Evolutionary conservation across 2,113 vertebrate species (phyloP).

Genomic region (Notothenia coriiceps): DNA sequence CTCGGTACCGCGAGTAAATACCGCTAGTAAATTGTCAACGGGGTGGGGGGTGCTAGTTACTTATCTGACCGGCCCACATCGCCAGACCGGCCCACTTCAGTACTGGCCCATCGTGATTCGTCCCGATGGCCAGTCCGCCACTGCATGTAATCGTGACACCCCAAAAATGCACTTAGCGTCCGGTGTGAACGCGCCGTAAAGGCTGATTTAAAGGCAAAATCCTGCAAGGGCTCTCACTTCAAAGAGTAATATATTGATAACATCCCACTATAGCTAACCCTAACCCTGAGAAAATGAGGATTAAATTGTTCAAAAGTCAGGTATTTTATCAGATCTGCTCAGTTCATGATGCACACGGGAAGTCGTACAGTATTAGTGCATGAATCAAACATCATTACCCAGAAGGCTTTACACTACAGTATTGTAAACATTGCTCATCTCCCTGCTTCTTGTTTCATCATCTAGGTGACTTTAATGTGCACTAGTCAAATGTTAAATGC

Average conservation of each 20-base stretch:
- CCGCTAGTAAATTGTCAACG: too few species aligned
- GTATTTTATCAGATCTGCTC: not conserved
- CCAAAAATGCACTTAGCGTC: too few species aligned
- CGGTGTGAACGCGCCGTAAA: too few species aligned
- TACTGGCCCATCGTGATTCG: too few species aligned
- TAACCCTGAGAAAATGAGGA: not conserved
- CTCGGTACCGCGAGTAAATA: too few species aligned
- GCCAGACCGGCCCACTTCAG: too few species aligned
- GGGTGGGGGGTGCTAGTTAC: too few species aligned
- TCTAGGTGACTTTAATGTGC: slow-evolving; percentile 36
- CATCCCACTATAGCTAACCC: slow-evolving; percentile 2
- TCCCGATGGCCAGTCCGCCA: too few species aligned
- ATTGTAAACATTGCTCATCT: slow-evolving; percentile 3
- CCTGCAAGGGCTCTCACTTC: slow-evolving; percentile 28
- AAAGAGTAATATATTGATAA: not conserved
- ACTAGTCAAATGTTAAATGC: slow-evolving; percentile 44
- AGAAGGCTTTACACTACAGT: not conserved
- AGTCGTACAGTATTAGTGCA: slow-evolving; percentile 29
- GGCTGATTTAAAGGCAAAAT: not conserved
- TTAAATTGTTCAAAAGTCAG: not conserved
- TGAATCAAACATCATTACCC: slow-evolving; percentile 19
- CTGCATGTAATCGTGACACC: too few species aligned
- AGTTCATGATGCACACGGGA: slow-evolving; percentile 4
- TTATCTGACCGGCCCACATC: too few species aligned
- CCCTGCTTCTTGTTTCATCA: slow-evolving; percentile 14